Percentiles rank a stretch among this genome's conserved stretches.
These are phyloP conservation scores for Orchesella cincta DNA, from an alignment of 1,140 invertebrate species.

Conservation along the genomic window DNA sequence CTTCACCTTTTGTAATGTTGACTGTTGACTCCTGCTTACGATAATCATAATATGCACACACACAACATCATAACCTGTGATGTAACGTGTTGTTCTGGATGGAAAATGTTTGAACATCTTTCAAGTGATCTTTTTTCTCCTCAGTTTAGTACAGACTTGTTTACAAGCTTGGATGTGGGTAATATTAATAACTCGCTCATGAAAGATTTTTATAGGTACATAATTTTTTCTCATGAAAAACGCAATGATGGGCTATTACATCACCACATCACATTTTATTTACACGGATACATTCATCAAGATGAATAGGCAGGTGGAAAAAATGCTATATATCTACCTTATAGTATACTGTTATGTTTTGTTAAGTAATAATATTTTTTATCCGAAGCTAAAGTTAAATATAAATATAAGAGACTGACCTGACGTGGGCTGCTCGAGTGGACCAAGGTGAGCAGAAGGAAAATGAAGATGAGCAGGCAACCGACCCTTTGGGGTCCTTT, in stretches of 20 bases:
- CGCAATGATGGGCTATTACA: too few relatives aligned
- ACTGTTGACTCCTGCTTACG: constrained; percentile 3
- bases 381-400: neutral
- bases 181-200: neutral
- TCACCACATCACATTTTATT: neutral
- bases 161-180: neutral
- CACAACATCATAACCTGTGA: neutral
- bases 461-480: constrained; percentile 33
- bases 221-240: too few relatives aligned
- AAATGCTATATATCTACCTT: neutral
- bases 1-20: neutral
- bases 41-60: constrained; percentile 12
- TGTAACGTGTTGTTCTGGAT: neutral
- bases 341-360: neutral
- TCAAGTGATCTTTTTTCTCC: neutral
- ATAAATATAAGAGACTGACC: constrained; percentile 32
- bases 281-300: neutral
- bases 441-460: constrained; percentile 37
- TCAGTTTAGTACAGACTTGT: too few relatives aligned
- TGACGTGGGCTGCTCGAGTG: constrained; percentile 4
- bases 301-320: neutral
- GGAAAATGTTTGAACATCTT: neutral
- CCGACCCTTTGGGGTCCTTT: constrained; percentile 43
- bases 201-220: neutral
- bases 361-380: neutral